Conservation (phyloP, 1,140 invertebrate genomes). For the Macrostomum lignano region DNA sequence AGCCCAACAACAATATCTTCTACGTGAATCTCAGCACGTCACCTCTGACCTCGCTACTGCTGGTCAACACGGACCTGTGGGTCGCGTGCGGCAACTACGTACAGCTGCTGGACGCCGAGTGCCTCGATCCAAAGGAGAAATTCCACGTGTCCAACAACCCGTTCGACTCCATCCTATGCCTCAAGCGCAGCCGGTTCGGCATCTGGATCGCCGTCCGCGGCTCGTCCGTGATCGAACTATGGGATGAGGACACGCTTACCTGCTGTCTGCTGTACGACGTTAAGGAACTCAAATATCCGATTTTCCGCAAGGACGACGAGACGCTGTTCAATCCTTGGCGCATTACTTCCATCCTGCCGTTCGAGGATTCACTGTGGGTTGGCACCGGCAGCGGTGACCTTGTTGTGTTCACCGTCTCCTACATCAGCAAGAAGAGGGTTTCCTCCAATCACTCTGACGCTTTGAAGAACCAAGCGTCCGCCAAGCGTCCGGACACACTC, state of each 20-base stretch:
- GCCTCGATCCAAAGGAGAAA: constrained; percentile 25
- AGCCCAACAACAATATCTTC: constrained; percentile 19
- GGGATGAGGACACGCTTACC: constrained; percentile 23
- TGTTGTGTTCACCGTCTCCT: too few relatives aligned
- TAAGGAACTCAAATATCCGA: constrained; percentile 23
- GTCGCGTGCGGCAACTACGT: constrained; percentile 30
- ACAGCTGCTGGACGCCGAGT: constrained; percentile 28
- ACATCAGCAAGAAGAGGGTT: too few relatives aligned
- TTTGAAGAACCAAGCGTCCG: too few relatives aligned
- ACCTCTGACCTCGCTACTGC: constrained; percentile 25
- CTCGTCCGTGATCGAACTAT: constrained; percentile 31
- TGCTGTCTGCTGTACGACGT: constrained; percentile 32
- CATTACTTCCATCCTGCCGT: constrained; percentile 25
- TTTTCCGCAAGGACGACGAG: constrained; percentile 16
- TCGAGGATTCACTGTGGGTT: constrained; percentile 28
- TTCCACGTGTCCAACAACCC: constrained; percentile 27
- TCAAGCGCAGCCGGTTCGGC: constrained; percentile 19
- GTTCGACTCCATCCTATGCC: constrained; percentile 22
- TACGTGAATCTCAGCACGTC: constrained; percentile 30
- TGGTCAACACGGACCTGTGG: constrained; percentile 27
- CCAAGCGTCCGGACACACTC: too few relatives aligned
- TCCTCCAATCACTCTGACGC: too few relatives aligned
- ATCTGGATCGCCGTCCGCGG: constrained; percentile 30
- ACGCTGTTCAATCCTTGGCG: constrained; percentile 21
- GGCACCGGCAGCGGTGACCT: constrained; percentile 32